Evolutionary conservation across 2,888 invertebrate species (phyloP), one percentile per base, ranked within the genome.

Genomic region (Ethmia dodecea): DNA sequence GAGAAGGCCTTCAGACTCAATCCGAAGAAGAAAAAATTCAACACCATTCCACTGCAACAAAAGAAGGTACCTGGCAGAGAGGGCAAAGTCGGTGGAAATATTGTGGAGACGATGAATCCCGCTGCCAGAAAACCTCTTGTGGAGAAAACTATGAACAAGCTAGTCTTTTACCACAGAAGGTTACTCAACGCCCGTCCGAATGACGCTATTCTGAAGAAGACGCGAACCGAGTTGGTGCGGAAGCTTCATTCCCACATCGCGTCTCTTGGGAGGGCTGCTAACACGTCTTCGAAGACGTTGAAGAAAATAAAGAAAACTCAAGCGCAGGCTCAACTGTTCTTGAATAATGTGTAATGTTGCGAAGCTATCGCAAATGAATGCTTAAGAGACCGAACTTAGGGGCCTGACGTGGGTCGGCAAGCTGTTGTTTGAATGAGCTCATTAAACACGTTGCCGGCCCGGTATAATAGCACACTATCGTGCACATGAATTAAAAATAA

Each of bases 381-480:
- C 52, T 55, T 57, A 56, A 40, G 43, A 52, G 45, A 47, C 44
- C 49, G 55, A n/a, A n/a, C n/a, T n/a, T n/a, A n/a, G n/a, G n/a
- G n/a, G n/a, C n/a, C n/a, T n/a, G n/a, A n/a, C n/a, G n/a, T n/a
- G n/a, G n/a, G n/a, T n/a, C n/a, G n/a, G n/a, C n/a, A n/a, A n/a
- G n/a, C n/a, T n/a, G n/a, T n/a, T n/a, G n/a, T n/a, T n/a, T n/a
- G n/a, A n/a, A n/a, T n/a, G n/a, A n/a, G n/a, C n/a, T n/a, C n/a
- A n/a, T n/a, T n/a, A n/a, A n/a, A n/a, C n/a, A 22, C 22, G n/a
- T 67, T 72, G 69, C 70, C 71, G 70, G 61, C 55, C 62, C 60
- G 64, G 61, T 70, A 65, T 72, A 68, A 62, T 70, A 48, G 73
- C 78, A 76, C 78, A 60, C n/a, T 46, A 67, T 55, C 55, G 79